Evolutionary conservation across 1,140 invertebrate genomes (phyloP).

Genomic region (Leptinotarsa texana): DNA sequence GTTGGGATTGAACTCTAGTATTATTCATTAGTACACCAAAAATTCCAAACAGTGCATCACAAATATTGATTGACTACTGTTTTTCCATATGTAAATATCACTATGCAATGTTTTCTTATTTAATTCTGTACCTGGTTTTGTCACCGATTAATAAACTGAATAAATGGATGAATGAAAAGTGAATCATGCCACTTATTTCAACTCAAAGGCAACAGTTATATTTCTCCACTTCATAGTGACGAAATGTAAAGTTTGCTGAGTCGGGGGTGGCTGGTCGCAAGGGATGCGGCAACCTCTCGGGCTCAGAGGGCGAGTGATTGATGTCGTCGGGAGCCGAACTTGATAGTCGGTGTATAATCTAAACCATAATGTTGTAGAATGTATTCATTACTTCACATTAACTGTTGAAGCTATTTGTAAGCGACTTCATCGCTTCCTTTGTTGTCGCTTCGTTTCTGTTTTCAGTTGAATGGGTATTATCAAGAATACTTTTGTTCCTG

Average conservation of each 20-base stretch:
- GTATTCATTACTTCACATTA: constrained; percentile 56
- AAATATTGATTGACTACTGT: too few relatives aligned
- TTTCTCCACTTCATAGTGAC: neutral
- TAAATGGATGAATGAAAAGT: too few relatives aligned
- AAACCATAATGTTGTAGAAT: constrained; percentile 55
- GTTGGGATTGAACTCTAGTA: too few relatives aligned
- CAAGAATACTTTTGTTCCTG: too few relatives aligned
- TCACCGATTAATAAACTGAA: too few relatives aligned
- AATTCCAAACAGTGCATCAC: too few relatives aligned
- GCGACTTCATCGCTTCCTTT: neutral
- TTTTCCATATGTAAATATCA: too few relatives aligned
- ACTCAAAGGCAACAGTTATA: neutral
- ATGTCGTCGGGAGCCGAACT: constrained; percentile 49
- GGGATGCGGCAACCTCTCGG: constrained; percentile 21
- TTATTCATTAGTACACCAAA: too few relatives aligned
- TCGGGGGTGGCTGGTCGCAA: constrained; percentile 12
- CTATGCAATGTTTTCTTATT: too few relatives aligned
- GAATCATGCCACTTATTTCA: neutral
- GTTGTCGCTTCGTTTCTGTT: neutral
- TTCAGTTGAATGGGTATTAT: too few relatives aligned
- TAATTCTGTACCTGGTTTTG: too few relatives aligned
- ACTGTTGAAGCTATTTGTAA: constrained; percentile 51
- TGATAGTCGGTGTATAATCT: constrained; percentile 55
- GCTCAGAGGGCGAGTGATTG: constrained; percentile 41
- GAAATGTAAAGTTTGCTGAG: constrained; percentile 16